phyloP scores from a whole-genome alignment of 2,888 invertebrate species.

The Amorpha juglandis region DNA sequence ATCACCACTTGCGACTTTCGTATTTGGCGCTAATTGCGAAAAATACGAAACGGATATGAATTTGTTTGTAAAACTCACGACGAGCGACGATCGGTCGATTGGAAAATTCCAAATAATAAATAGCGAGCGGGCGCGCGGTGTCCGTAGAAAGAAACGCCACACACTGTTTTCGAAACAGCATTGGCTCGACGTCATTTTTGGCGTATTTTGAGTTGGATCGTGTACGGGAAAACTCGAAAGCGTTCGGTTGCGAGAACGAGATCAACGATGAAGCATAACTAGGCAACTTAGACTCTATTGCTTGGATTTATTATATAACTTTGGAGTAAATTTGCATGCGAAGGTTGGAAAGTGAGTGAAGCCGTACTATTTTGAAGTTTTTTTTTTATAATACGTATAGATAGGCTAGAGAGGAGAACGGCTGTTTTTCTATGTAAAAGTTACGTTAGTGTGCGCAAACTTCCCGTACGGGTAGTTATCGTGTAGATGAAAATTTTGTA shows the following conservation, averaged over 20 bases:
- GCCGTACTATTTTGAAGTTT: slow-evolving; percentile 82
- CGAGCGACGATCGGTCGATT: slow-evolving; percentile 81
- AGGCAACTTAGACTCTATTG: slow-evolving; percentile 70
- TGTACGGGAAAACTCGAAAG: slow-evolving; percentile 83
- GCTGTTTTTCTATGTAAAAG: slow-evolving; percentile 80
- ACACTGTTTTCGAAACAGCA: slow-evolving; percentile 82
- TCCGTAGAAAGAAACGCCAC: slow-evolving; percentile 76
- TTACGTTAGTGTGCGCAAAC: slow-evolving; percentile 64
- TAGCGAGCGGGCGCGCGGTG: slow-evolving; percentile 72
- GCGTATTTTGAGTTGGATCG: slow-evolving; percentile 84
- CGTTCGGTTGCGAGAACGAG: slow-evolving; percentile 77
- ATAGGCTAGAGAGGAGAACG: slow-evolving; percentile 71
- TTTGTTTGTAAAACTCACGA: slow-evolving; percentile 81
- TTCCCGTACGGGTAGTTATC: slow-evolving; percentile 77
- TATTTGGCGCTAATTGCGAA: slow-evolving; percentile 79
- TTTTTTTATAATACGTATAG: slow-evolving; percentile 74
- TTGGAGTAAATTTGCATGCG: slow-evolving; percentile 63
- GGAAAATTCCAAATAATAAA: slow-evolving; percentile 86
- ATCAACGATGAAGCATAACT: slow-evolving; percentile 53
- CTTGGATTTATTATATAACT: slow-evolving; percentile 57
- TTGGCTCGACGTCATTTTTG: slow-evolving; percentile 83
- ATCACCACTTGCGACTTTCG: slow-evolving; percentile 73
- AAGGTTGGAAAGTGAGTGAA: slow-evolving; percentile 64
- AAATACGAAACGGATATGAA: slow-evolving; percentile 78
- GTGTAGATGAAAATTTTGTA: slow-evolving; percentile 56